Conservation (phyloP, 2,797 vertebrate genomes). For the Adelosebastes latens region DNA sequence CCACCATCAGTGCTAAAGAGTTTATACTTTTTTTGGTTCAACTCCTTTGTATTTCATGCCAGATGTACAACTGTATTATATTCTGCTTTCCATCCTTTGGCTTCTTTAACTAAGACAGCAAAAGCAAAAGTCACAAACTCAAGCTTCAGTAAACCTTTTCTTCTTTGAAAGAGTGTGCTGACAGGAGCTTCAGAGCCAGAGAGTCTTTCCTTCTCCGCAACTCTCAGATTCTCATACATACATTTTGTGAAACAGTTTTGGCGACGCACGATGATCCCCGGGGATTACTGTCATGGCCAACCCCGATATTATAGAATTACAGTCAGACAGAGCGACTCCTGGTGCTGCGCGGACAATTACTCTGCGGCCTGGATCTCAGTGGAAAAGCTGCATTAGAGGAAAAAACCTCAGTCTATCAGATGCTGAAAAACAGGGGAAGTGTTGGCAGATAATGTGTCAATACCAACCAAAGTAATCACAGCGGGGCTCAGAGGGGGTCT, state of each 20-base stretch:
- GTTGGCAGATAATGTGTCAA: conserved; percentile 71
- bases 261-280: conserved; percentile 50
- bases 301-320: conserved; percentile 82
- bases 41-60: background rate
- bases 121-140: conserved; percentile 25
- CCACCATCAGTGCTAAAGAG: background rate
- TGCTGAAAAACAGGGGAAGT: conserved; percentile 55
- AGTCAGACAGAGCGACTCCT: conserved; percentile 82
- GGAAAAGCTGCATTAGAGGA: conserved; percentile 66
- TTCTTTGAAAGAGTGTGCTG: background rate
- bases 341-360: conserved; percentile 74
- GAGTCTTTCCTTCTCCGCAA: conserved; percentile 26
- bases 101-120: conserved; percentile 1
- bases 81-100: background rate
- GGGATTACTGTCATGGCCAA: conserved; percentile 78
- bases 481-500: conserved; percentile 42
- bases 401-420: conserved; percentile 62
- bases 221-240: conserved; percentile 50
- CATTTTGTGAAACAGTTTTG: conserved; percentile 50
- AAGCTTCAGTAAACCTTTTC: background rate
- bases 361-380: conserved; percentile 72
- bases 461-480: conserved; percentile 38
- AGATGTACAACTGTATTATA: background rate
- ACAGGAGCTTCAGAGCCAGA: conserved; percentile 14
- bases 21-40: background rate